Evolutionary conservation across 1,140 invertebrate species (phyloP).

Genomic region (Venturia canescens): DNA sequence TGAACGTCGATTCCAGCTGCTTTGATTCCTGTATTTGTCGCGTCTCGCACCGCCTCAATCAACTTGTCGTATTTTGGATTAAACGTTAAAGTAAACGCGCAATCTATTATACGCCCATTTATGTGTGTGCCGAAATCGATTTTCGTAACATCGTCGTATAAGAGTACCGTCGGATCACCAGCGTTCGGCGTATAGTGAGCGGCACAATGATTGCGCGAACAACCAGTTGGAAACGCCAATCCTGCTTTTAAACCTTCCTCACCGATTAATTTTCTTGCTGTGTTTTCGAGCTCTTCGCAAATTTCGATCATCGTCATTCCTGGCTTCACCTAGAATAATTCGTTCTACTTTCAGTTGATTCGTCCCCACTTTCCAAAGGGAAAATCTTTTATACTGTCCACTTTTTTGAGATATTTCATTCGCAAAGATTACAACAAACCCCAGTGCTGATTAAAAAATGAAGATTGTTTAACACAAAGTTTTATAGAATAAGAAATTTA

Average conservation of each 20-base stretch:
- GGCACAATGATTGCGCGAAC: slow-evolving; percentile 98
- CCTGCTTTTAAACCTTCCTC: slow-evolving; percentile 98
- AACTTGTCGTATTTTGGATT: slow-evolving; percentile 98
- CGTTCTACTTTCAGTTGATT: too few relatives aligned
- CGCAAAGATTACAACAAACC: too few relatives aligned
- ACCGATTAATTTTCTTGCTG: slow-evolving; percentile 92
- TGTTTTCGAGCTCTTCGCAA: slow-evolving; percentile 96
- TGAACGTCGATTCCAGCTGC: slow-evolving; percentile 97
- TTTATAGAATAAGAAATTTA: not conserved
- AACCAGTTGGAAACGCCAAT: slow-evolving; percentile 98
- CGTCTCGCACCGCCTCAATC: slow-evolving; percentile 96
- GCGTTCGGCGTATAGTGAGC: slow-evolving; percentile 99
- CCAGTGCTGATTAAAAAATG: too few relatives aligned
- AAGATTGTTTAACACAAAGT: not conserved
- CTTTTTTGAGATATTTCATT: too few relatives aligned
- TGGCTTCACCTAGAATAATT: slow-evolving; percentile 87
- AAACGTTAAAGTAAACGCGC: slow-evolving; percentile 98
- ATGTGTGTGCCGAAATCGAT: slow-evolving; percentile 99
- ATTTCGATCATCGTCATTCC: slow-evolving; percentile 99
- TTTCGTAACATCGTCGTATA: slow-evolving; percentile 98
- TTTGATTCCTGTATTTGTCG: slow-evolving; percentile 98
- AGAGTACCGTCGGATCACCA: slow-evolving; percentile 95
- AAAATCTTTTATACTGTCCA: too few relatives aligned
- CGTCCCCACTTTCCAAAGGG: too few relatives aligned
- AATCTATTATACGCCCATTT: slow-evolving; percentile 99